Conservation (phyloP, 2,888 invertebrate genomes). For the Folsomia manolachei region DNA sequence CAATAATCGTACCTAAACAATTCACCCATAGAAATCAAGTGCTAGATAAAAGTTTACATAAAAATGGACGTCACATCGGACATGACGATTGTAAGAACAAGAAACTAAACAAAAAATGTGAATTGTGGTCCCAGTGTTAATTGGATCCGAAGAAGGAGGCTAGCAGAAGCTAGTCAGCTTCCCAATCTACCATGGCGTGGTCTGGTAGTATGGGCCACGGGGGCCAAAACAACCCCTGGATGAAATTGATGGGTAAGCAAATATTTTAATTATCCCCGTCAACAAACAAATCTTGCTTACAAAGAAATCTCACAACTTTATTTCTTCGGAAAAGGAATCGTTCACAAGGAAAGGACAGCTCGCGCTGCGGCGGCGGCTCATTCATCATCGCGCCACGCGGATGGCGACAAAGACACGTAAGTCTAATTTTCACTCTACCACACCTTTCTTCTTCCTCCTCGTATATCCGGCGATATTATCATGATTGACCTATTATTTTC, state of each 20-base stretch:
- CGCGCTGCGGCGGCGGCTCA: constrained; percentile 62
- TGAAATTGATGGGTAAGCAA: constrained; percentile 73
- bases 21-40: too few relatives aligned
- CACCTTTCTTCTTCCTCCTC: neutral
- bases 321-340: constrained; percentile 51
- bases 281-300: too few relatives aligned
- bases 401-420: constrained; percentile 53
- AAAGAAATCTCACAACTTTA: neutral
- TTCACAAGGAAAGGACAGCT: constrained; percentile 67
- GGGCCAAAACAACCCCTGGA: constrained; percentile 75
- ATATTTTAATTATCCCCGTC: too few relatives aligned
- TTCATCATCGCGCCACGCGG: constrained; percentile 54
- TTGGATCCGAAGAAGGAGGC: neutral
- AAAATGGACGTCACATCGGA: too few relatives aligned
- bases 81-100: neutral
- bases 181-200: too few relatives aligned
- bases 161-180: too few relatives aligned
- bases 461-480: neutral
- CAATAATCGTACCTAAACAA: too few relatives aligned
- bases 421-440: too few relatives aligned
- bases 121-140: too few relatives aligned
- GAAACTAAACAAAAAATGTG: neutral
- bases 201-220: constrained; percentile 55
- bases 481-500: neutral
- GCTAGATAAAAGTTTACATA: too few relatives aligned